Base-by-base conservation (phyloP, 2,797 vertebrate species). In the Cyprinella venusta region DNA sequence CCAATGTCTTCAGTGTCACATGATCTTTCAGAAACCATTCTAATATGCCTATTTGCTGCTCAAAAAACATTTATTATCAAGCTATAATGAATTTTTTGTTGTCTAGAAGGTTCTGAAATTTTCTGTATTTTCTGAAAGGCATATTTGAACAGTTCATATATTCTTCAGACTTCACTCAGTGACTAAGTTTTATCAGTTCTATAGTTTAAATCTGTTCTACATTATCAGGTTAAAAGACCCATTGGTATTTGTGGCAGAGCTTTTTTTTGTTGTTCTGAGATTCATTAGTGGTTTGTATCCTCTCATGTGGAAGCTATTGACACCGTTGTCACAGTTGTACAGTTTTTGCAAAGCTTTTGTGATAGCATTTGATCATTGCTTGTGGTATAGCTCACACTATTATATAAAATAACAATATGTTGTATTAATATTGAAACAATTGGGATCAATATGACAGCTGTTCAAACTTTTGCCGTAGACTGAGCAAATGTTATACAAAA, bases 241-340 rank as follows among this genome's bases (percentile, higher is more conserved):
- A 16, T 71, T 19, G 26, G 40, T 30, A 56, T 40, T 40, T 59
- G 30, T 54, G 18, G 18, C 70, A 36, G 48, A 8, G 26, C 5
- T 54, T 21, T 74, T 65, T 72, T 71, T 8, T 26, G 2, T 45
- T 19, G 6, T 4, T 48, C 76, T 69, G 65, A 70, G 52, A 56
- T 80, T 19, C 15, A 70, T 80, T 42, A 69, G n/a, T 24, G 65
- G 64, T 56, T 70, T 70, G 50, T 42, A 59, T 70, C 36, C 10
- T 70, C 16, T 80, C 78, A 80, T 59, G 52, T 80, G 65, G 67
- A 61, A 70, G 52, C 52, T 33, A 63, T 54, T 48, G 68, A 72
- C 26, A 63, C 40, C 0, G 2, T 74, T 50, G 56, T 72, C 42
- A 50, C 30, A 3, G 30, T 33, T 36, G 24, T 9, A 4, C 42